A percentile compares a stretch with the other conserved stretches of the same genome.
Evolutionary conservation across 2,888 invertebrate species (phyloP).

Genomic region (Allolobophora icterica): DNA sequence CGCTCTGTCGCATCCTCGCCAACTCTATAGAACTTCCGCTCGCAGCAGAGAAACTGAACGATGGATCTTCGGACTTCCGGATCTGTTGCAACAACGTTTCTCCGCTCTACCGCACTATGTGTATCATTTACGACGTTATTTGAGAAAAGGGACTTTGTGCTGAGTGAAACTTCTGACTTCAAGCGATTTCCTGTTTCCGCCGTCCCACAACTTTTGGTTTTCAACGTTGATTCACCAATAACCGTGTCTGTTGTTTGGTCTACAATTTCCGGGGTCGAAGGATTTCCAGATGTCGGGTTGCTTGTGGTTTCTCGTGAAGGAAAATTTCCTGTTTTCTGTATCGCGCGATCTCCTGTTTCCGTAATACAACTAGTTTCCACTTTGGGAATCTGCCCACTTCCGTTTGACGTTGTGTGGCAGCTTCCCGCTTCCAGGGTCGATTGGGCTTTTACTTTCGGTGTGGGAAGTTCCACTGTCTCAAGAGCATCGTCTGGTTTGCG

Average conservation of each 20-base stretch:
- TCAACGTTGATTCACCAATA: background rate
- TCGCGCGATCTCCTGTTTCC: background rate
- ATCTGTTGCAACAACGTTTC: background rate
- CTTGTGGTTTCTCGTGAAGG: background rate
- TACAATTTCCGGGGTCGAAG: background rate
- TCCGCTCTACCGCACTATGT: background rate
- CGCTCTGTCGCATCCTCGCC: background rate
- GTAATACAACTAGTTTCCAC: background rate
- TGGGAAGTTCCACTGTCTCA: background rate
- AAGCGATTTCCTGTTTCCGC: background rate
- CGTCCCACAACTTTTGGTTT: background rate
- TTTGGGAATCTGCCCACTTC: background rate
- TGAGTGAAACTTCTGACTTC: background rate
- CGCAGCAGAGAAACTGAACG: background rate
- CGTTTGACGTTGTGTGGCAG: background rate
- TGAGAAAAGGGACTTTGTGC: background rate
- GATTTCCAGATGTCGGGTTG: background rate
- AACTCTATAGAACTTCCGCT: background rate
- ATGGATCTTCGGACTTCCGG: background rate
- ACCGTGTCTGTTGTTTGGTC: background rate
- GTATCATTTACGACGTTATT: background rate
- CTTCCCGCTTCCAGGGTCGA: background rate
- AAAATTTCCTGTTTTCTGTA: background rate
- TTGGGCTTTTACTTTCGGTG: background rate
- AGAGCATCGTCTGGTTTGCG: background rate